A percentile compares a stretch with the other conserved stretches of the same genome.
Evolutionary conservation across 2,797 vertebrate species (phyloP).

Genomic region (Melanotaenia boesemani): DNA sequence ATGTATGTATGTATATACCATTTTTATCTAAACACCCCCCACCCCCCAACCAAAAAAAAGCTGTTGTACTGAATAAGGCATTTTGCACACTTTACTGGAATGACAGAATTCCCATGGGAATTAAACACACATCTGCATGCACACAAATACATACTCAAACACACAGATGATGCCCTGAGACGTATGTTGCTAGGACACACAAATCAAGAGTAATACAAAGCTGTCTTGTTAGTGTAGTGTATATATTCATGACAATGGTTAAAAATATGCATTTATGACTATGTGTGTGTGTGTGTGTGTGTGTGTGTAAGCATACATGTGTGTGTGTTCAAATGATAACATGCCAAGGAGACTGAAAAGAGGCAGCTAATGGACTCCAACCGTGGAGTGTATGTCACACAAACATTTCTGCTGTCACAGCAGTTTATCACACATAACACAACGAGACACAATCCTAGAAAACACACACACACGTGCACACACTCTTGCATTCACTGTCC

Average conservation of each 20-base stretch:
- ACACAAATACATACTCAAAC: slow-evolving; percentile 13
- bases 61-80: too few species aligned
- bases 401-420: slow-evolving; percentile 87
- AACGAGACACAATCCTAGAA: slow-evolving; percentile 47
- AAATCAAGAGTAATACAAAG: slow-evolving; percentile 42
- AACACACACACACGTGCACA: neutral
- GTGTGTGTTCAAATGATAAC: slow-evolving; percentile 67
- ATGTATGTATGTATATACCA: too few species aligned
- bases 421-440: slow-evolving; percentile 80
- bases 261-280: slow-evolving; percentile 29
- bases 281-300: slow-evolving; percentile 14
- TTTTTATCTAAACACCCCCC: too few species aligned
- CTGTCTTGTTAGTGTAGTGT: slow-evolving; percentile 57
- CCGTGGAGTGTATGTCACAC: slow-evolving; percentile 81
- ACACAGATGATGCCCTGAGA: slow-evolving; percentile 42
- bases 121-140: neutral
- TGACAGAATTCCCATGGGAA: too few species aligned
- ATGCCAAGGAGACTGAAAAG: slow-evolving; percentile 79
- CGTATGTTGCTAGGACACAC: slow-evolving; percentile 76
- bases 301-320: slow-evolving; percentile 28
- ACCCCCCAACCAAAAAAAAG: too few species aligned
- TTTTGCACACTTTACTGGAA: too few species aligned
- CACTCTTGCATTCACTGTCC: slow-evolving; percentile 42
- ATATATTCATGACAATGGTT: slow-evolving; percentile 36
- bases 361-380: slow-evolving; percentile 81